phyloP scores from a whole-genome alignment of 30 jellyfish, hydroid and myxozoan species.

The Phacellophora camtschatica region DNA sequence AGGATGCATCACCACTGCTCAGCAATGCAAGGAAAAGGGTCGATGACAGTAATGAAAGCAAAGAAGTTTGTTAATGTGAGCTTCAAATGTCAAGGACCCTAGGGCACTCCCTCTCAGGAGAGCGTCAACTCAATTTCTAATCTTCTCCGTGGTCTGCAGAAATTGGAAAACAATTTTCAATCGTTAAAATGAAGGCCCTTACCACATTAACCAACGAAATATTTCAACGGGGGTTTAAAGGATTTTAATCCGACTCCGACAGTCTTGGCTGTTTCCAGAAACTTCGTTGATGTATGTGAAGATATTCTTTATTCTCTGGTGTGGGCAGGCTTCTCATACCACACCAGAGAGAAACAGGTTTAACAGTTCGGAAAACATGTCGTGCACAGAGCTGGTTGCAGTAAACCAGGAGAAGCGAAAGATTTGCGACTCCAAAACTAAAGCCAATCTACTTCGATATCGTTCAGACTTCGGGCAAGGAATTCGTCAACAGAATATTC shows the following conservation, averaged over 20 bases:
- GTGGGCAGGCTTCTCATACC: background rate
- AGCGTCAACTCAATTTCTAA: background rate
- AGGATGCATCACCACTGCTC: constrained; percentile 3
- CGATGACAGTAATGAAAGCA: background rate
- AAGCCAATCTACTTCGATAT: background rate
- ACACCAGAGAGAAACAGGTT: background rate
- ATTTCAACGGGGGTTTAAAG: background rate
- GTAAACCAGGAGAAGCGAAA: constrained; percentile 1
- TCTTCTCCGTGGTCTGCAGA: background rate
- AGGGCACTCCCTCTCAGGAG: constrained; percentile 14
- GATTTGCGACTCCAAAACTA: background rate
- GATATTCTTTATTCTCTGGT: background rate
- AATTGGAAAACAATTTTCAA: background rate
- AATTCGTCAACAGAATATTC: constrained; percentile 18
- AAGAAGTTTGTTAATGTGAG: background rate
- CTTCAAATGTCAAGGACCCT: background rate
- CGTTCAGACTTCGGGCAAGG: constrained; percentile 26
- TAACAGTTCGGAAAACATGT: background rate
- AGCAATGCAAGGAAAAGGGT: background rate
- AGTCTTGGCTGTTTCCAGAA: background rate
- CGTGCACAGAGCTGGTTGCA: constrained; percentile 4
- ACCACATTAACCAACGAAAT: background rate
- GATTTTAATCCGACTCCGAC: constrained; percentile 7
- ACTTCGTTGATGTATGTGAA: constrained; percentile 4
- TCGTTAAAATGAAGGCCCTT: background rate